phyloP scores from a whole-genome alignment of 2,888 invertebrate species.

The Nasonia oneida region DNA sequence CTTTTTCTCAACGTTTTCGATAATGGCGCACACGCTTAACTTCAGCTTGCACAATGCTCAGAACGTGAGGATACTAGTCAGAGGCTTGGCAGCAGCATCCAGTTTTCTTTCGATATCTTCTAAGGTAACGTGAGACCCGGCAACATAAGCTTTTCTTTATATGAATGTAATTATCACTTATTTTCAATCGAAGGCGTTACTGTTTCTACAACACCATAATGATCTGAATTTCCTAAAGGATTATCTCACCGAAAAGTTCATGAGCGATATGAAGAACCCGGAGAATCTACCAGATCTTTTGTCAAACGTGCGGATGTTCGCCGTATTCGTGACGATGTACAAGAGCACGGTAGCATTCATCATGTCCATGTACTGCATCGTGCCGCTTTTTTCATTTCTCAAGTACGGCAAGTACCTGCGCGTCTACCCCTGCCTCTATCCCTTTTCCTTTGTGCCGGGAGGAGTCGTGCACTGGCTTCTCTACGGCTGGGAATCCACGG shows the following conservation, averaged over 20 bases:
- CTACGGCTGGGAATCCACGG: background rate
- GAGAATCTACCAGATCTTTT: background rate
- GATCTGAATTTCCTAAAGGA: constrained; percentile 25
- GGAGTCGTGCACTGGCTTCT: background rate
- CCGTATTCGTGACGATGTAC: background rate
- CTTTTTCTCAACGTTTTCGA: background rate
- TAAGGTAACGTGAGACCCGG: background rate
- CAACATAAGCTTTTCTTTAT: background rate
- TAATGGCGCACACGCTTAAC: background rate
- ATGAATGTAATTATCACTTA: background rate
- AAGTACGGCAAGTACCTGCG: background rate
- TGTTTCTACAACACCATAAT: constrained; percentile 9
- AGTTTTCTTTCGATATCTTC: background rate
- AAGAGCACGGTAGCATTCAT: background rate
- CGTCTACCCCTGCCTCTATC: background rate
- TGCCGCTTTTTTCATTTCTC: background rate
- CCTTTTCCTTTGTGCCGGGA: background rate
- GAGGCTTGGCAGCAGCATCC: background rate
- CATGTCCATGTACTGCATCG: background rate
- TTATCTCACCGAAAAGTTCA: background rate
- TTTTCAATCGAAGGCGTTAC: background rate
- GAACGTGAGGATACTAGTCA: background rate
- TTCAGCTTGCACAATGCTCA: background rate
- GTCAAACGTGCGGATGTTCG: background rate
- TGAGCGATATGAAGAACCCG: background rate